These are phyloP conservation scores for Macrotus californicus DNA, from an alignment of 2,113 vertebrate species.

Conservation along the genomic window DNA sequence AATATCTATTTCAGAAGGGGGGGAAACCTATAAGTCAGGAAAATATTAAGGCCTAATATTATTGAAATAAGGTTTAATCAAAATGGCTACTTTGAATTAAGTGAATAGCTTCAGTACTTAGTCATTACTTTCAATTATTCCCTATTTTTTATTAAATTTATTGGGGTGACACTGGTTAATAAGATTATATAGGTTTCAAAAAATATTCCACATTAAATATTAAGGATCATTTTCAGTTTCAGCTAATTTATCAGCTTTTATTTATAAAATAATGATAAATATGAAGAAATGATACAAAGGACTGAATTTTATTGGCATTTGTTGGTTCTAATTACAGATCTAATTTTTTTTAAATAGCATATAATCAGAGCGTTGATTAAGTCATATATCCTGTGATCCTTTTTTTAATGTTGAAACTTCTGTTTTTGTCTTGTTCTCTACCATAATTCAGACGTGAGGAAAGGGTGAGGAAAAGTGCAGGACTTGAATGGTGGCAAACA, in stretches of 20 bases:
- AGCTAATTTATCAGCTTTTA: conserved; percentile 40
- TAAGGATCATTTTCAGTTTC: conserved; percentile 43
- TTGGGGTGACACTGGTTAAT: too few relatives aligned
- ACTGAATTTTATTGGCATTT: conserved; percentile 47
- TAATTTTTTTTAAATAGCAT: conserved; percentile 49
- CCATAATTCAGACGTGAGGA: background rate
- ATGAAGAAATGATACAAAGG: conserved; percentile 58
- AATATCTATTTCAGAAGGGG: conserved; percentile 36
- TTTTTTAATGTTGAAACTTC: background rate
- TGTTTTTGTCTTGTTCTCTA: conserved; percentile 13
- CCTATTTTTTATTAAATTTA: background rate
- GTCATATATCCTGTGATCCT: background rate
- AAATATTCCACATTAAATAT: background rate
- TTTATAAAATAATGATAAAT: background rate
- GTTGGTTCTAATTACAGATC: conserved; percentile 55
- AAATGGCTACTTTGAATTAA: conserved; percentile 14
- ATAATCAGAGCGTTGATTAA: background rate
- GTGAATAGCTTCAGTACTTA: background rate
- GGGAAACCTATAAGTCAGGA: background rate
- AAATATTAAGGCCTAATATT: conserved; percentile 22
- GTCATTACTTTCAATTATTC: conserved; percentile 24
- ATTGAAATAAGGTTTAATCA: conserved; percentile 46
- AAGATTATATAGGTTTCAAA: too few relatives aligned
- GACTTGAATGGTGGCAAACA: background rate
- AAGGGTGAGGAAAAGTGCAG: background rate